Evolutionary conservation across 2,888 invertebrate species (phyloP).

Genomic region (Metellina segmentata): DNA sequence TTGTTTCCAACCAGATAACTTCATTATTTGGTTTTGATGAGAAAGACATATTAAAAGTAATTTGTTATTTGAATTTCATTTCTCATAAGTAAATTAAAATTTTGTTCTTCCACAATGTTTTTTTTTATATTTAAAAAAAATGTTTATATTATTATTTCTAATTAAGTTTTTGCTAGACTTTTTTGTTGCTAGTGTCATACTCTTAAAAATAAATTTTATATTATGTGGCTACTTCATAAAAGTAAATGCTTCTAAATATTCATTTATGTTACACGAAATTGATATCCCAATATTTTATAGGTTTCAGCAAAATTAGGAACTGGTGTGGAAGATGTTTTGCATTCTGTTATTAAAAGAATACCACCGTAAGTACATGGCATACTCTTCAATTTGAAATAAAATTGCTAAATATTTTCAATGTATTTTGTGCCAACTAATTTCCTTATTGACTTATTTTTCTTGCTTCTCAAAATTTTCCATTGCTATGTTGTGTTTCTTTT

Average conservation of each 20-base stretch:
- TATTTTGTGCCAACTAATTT: no score
- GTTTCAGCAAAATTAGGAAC: conserved; percentile 96
- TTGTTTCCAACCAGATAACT: conserved; percentile 89
- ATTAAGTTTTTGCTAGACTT: no score
- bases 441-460: no score
- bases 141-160: conserved; percentile 54
- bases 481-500: background rate
- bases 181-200: no score
- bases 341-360: conserved; percentile 89
- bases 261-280: background rate
- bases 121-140: background rate
- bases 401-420: conserved; percentile 10
- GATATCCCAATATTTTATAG: conserved; percentile 79
- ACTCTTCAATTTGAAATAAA: background rate
- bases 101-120: background rate
- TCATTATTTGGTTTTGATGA: conserved; percentile 90
- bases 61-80: background rate
- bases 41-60: conserved; percentile 87
- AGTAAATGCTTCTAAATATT: conserved; percentile 57
- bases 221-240: background rate
- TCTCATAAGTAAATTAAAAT: background rate
- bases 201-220: background rate
- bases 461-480: background rate
- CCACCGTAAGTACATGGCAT: conserved; percentile 83
- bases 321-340: conserved; percentile 89